Evolutionary conservation across 1,140 invertebrate species (phyloP).

Genomic region (Sycobia sp.): DNA sequence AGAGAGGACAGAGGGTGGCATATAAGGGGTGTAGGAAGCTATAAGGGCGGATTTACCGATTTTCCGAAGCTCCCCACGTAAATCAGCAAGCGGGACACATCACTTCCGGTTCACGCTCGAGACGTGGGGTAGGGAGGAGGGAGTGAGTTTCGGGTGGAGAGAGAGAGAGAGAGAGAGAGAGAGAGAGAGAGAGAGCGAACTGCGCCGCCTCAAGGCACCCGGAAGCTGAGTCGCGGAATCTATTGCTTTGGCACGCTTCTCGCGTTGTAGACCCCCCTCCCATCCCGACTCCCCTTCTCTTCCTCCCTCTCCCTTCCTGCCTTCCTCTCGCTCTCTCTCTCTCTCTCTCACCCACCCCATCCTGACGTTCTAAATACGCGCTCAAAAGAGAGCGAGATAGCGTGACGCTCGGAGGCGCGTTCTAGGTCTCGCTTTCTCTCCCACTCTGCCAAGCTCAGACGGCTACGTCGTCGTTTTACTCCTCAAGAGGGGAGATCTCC

Average conservation of each 20-base stretch:
- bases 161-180: neutral
- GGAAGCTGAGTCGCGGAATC: constrained; percentile 47
- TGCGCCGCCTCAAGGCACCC: constrained; percentile 37
- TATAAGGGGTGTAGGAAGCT: constrained; percentile 33
- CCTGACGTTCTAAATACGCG: constrained; percentile 23
- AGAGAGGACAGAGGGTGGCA: too few species aligned
- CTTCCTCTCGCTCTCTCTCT: too few species aligned
- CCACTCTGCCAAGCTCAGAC: too few species aligned
- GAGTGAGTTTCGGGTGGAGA: neutral
- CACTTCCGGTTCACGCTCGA: constrained; percentile 49
- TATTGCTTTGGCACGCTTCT: constrained; percentile 47
- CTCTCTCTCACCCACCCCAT: too few species aligned
- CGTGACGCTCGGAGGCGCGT: neutral
- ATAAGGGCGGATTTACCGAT: constrained; percentile 50
- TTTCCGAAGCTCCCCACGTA: constrained; percentile 43
- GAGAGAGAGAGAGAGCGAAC: neutral
- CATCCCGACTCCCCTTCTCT: too few species aligned
- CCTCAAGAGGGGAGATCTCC: neutral
- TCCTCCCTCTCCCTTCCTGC: too few species aligned
- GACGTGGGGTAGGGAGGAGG: neutral
- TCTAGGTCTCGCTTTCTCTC: neutral
- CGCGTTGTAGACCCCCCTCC: neutral
- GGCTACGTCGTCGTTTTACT: neutral
- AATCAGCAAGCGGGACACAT: constrained; percentile 54
- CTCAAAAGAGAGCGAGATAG: neutral